Percentiles rank a stretch among this genome's conserved stretches.
These are phyloP conservation scores for Corythornis madagascariensis DNA, from an alignment of 2,113 vertebrate species.

Conservation along the genomic window DNA sequence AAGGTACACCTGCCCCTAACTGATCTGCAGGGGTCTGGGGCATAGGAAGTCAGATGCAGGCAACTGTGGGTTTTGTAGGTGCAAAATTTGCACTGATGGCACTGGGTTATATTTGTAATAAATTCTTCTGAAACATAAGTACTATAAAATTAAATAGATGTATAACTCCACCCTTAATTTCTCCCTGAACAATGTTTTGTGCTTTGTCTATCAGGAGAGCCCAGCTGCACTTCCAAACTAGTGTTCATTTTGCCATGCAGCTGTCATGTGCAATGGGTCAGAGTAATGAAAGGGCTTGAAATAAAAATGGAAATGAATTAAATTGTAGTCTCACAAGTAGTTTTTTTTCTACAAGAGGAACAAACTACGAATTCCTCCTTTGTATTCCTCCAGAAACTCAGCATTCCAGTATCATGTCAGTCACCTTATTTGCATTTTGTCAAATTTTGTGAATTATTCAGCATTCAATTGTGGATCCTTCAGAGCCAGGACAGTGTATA, in stretches of 20 bases:
- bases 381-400: background rate
- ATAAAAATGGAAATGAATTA: constrained; percentile 35
- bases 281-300: constrained; percentile 20
- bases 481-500: background rate
- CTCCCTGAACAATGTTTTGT: background rate
- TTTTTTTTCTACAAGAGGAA: constrained; percentile 32
- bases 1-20: background rate
- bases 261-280: constrained; percentile 29
- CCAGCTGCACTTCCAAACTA: constrained; percentile 42
- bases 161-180: background rate
- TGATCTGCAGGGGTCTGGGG: background rate
- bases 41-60: background rate
- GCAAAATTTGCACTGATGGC: background rate
- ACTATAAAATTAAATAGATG: background rate
- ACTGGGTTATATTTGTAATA: background rate
- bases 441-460: constrained; percentile 57
- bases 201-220: constrained; percentile 21
- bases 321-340: background rate
- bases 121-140: background rate
- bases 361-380: constrained; percentile 50
- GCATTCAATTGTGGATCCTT: constrained; percentile 27
- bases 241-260: constrained; percentile 43
- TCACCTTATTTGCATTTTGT: constrained; percentile 48
- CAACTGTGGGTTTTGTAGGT: background rate
- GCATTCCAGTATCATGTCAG: constrained; percentile 32